Evolutionary conservation across 2,113 vertebrate species (phyloP), one percentile per base, ranked within the genome.

Genomic region (Rafetus swinhoei): DNA sequence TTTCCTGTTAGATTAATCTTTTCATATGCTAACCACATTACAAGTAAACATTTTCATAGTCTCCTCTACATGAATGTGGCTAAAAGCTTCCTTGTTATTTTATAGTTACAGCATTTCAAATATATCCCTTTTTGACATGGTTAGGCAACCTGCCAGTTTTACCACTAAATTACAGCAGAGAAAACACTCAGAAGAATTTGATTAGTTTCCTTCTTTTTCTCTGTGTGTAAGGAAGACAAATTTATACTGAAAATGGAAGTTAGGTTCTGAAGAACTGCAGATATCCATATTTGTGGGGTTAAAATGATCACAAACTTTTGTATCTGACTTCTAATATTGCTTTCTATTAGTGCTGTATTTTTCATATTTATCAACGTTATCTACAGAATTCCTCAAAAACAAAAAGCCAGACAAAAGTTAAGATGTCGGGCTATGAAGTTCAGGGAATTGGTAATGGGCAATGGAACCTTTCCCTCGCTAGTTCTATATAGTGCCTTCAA

Each of bases 1-100:
- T 98, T 98, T 98, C 97, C 97, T 97, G 95, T 96, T 97, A 94
- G 98, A 98, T 97, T 97, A 98, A 97, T 97, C 98, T 98, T 98
- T 98, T 98, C 97, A 98, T 97, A 97, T 97, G 97, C 97, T 97
- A 98, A 98, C 97, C 96, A 96, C 93, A 95, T 97, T 97, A 96
- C 91, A 85, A 97, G 96, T 98, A 98, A 98, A 98, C 98, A 97
- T 97, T 97, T 97, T 97, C 89, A 39, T 95, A 97, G 97, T 98
- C 96, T 97, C 94, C 89, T 88, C 93, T 96, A 89, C 90, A 91
- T 97, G 97, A 98, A 96, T 96, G 94, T 88, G 87, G 93, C 96
- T 98, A 97, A 98, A 98, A 98, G 96, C 95, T 95, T 97, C 89
- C 92, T 96, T 97, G 95, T 97, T 97, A 95, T 97, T 98, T 97